Evolutionary conservation across 2,797 vertebrate species (phyloP).

Genomic region (Dallia pectoralis): DNA sequence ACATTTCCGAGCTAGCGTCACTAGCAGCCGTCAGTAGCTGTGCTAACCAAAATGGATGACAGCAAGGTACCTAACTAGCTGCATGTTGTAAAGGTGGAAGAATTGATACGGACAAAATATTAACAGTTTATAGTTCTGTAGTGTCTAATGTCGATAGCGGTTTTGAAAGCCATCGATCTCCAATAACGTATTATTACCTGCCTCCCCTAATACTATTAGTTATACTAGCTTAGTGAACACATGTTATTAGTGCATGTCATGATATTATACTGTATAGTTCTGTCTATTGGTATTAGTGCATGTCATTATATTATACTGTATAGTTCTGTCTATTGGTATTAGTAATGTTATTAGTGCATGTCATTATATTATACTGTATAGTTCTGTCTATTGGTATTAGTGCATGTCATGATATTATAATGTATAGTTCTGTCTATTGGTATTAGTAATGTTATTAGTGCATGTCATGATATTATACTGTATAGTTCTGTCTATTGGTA

Average conservation of each 20-base stretch:
- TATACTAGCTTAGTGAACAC: neutral
- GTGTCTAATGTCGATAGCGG: neutral
- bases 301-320: neutral
- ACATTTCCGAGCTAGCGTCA: conserved; percentile 17
- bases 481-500: neutral
- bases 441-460: conserved; percentile 6
- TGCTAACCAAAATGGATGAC: conserved; percentile 67
- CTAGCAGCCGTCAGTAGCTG: conserved; percentile 32
- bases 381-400: neutral
- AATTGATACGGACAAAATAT: neutral
- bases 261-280: neutral
- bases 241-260: no score
- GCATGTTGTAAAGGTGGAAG: neutral
- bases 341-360: no score
- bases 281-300: neutral
- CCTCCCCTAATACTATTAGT: no score
- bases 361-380: neutral
- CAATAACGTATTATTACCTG: neutral
- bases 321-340: neutral
- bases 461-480: neutral
- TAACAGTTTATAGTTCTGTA: neutral
- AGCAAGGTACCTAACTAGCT: conserved; percentile 58
- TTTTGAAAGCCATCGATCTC: neutral
- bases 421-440: neutral
- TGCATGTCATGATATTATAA: neutral